phyloP scores from a whole-genome alignment of 1,140 invertebrate genomes.

The Drosophila orosa region DNA sequence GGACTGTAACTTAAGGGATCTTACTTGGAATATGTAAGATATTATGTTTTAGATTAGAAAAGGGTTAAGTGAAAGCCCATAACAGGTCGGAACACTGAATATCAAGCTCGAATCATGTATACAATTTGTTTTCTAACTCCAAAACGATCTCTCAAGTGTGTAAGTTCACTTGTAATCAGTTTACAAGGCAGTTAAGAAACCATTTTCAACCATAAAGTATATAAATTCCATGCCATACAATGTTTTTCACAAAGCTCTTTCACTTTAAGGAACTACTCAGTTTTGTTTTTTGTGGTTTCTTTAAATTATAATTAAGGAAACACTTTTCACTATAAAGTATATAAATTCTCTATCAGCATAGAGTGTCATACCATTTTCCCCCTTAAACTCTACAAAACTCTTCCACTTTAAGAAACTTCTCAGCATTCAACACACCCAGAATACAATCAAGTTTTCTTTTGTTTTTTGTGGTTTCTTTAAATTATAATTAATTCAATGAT shows the following conservation, averaged over 20 bases:
- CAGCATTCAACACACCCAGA: not conserved
- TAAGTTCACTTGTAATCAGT: not conserved
- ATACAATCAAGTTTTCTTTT: slow-evolving; percentile 38
- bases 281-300: slow-evolving; percentile 61
- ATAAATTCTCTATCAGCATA: too few relatives aligned
- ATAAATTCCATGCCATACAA: too few relatives aligned
- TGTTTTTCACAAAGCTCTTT: too few relatives aligned
- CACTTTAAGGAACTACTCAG: too few relatives aligned
- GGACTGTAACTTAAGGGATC: not conserved
- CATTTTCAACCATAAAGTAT: too few relatives aligned
- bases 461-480: slow-evolving; percentile 71
- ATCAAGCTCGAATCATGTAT: not conserved
- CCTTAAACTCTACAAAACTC: too few relatives aligned
- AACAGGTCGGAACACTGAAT: not conserved
- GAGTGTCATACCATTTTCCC: too few relatives aligned
- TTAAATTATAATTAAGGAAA: slow-evolving; percentile 84
- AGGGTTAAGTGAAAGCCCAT: not conserved
- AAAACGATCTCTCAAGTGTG: not conserved
- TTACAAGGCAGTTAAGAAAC: not conserved
- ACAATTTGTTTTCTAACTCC: not conserved
- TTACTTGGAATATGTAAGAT: not conserved
- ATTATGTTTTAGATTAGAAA: not conserved
- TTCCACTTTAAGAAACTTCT: too few relatives aligned
- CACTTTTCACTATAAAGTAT: too few relatives aligned
- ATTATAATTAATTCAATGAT: slow-evolving; percentile 84